Conservation (phyloP, 2,797 vertebrate species). For the Lutra lutra region DNA sequence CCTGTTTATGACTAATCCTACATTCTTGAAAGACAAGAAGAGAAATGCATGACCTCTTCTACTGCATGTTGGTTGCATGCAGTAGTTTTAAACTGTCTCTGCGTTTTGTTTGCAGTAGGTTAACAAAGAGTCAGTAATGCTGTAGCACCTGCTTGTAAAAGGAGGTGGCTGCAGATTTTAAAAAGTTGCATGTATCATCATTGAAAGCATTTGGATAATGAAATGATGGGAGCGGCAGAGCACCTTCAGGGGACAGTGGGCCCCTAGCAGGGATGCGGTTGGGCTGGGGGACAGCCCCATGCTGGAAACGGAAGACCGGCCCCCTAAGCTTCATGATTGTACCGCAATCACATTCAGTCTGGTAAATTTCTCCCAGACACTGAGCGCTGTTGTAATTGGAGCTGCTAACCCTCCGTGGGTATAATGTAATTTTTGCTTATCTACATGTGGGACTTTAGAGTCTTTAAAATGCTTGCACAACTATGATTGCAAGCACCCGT, state of each 20-base stretch:
- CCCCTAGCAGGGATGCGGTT: fast-evolving
- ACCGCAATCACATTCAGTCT: too few relatives aligned
- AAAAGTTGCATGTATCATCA: not conserved
- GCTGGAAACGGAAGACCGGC: too few relatives aligned
- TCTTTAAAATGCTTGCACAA: not conserved
- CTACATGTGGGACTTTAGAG: not conserved
- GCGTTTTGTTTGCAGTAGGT: not conserved
- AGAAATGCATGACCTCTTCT: not conserved
- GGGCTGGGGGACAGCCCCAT: not conserved
- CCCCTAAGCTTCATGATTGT: not conserved
- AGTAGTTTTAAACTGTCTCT: not conserved
- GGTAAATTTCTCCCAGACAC: not conserved
- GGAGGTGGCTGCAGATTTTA: not conserved
- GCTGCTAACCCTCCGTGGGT: not conserved
- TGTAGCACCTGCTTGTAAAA: not conserved
- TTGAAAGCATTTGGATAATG: not conserved
- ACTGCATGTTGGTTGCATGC: not conserved
- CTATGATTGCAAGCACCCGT: not conserved
- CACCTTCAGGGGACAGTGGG: fast-evolving
- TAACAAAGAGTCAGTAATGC: not conserved
- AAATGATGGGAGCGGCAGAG: not conserved
- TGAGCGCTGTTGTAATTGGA: not conserved
- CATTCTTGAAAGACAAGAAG: not conserved
- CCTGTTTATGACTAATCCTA: not conserved
- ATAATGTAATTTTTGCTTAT: not conserved